Conservation (phyloP, 2,797 vertebrate genomes). For the Falco novaeseelandiae region DNA sequence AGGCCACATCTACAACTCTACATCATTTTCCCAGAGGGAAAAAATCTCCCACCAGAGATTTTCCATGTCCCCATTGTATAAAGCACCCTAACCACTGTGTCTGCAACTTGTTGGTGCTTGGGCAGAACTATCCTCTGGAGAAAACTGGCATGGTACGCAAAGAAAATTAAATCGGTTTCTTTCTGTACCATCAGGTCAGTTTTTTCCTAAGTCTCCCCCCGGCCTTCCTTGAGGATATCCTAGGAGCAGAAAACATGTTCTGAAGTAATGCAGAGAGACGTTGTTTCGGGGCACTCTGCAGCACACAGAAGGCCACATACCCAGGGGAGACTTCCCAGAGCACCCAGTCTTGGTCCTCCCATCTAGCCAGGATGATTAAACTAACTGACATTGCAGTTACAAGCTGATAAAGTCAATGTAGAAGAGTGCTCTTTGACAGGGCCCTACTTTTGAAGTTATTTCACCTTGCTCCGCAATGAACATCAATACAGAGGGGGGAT, state of each 20-base stretch:
- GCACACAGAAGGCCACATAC: not conserved
- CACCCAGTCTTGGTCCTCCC: not conserved
- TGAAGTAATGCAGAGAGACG: not conserved
- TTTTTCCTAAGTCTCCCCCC: not conserved
- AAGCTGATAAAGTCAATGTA: not conserved
- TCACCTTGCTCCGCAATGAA: not conserved
- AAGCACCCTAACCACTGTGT: not conserved
- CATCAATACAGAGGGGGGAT: not conserved
- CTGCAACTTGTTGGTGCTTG: not conserved
- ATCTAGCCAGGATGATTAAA: not conserved
- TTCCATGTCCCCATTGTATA: not conserved
- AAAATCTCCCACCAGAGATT: not conserved
- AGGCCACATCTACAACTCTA: not conserved
- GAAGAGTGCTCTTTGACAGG: not conserved
- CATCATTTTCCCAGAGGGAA: not conserved
- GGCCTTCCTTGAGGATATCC: not conserved
- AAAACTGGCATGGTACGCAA: fast-evolving
- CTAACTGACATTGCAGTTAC: not conserved
- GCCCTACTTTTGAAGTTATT: not conserved
- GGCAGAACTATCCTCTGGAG: not conserved
- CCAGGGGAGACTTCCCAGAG: not conserved
- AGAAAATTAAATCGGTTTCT: not conserved
- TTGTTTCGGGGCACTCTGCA: fast-evolving
- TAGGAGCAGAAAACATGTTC: not conserved
- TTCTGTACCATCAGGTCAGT: not conserved